A percentile compares a stretch with the other conserved stretches of the same genome.
These are phyloP conservation scores for Phrynocephalus forsythii DNA, from an alignment of 2,797 vertebrate species.

Conservation along the genomic window DNA sequence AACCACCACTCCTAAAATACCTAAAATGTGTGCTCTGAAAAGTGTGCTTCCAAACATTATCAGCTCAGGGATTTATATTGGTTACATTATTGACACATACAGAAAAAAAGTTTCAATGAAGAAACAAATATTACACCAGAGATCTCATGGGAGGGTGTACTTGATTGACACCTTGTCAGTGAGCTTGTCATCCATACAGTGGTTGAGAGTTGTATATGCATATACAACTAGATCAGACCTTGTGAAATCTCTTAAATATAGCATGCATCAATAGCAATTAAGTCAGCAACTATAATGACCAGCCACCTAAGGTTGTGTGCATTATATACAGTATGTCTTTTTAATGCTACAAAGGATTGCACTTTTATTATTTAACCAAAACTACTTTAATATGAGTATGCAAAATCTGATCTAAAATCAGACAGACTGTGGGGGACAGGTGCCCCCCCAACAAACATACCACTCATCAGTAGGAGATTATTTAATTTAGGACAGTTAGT, in stretches of 20 bases:
- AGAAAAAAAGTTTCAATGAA: not conserved
- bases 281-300: constrained; percentile 5
- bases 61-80: not conserved
- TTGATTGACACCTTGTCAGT: not conserved
- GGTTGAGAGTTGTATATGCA: not conserved
- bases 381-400: constrained; percentile 25
- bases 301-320: constrained; percentile 20
- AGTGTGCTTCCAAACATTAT: no score
- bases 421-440: no score
- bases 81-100: not conserved
- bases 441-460: not conserved
- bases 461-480: not conserved
- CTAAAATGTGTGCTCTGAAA: no score
- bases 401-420: constrained; percentile 40
- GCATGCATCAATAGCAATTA: constrained; percentile 11
- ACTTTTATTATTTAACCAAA: constrained; percentile 24
- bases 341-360: constrained; percentile 24
- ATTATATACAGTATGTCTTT: constrained; percentile 19
- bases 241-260: constrained; percentile 17
- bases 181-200: not conserved
- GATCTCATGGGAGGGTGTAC: not conserved
- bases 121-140: not conserved
- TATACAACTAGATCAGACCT: not conserved
- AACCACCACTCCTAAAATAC: no score
- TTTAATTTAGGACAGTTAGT: not conserved